A percentile compares a stretch with the other conserved stretches of the same genome.
Conservation (phyloP, 2,113 vertebrate species). For the Murina feae region DNA sequence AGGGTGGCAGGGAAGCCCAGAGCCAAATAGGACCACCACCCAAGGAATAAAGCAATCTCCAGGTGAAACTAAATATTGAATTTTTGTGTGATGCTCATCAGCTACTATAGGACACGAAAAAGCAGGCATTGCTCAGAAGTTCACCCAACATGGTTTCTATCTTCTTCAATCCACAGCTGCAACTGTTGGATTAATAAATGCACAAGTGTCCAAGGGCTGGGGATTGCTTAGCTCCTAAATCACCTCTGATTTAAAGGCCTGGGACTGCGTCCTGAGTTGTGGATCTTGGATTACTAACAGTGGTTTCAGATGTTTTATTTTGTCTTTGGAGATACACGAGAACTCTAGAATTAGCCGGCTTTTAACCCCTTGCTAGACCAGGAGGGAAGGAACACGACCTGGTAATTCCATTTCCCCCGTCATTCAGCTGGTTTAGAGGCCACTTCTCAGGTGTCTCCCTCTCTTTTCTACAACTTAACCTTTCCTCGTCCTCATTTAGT, state of each 20-base stretch:
- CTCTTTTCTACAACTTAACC: not conserved
- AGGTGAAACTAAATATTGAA: not conserved
- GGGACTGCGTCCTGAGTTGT: not conserved
- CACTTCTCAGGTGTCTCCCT: not conserved
- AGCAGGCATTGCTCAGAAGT: not conserved
- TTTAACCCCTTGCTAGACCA: not conserved
- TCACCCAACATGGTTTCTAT: not conserved
- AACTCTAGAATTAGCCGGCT: not conserved
- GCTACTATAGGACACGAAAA: not conserved
- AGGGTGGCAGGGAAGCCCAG: not conserved
- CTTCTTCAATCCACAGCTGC: not conserved
- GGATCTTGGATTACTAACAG: not conserved
- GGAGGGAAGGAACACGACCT: not conserved
- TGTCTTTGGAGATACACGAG: not conserved
- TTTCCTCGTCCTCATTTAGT: not conserved
- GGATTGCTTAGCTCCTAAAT: not conserved
- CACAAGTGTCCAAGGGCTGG: not conserved
- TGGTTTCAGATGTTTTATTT: not conserved
- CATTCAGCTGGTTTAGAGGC: not conserved
- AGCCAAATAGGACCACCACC: not conserved
- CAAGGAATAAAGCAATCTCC: not conserved
- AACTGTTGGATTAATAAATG: not conserved
- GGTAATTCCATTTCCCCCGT: not conserved
- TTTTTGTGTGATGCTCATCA: not conserved
- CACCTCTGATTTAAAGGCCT: not conserved